Percentiles rank a stretch among this genome's conserved stretches.
These are phyloP conservation scores for Drosophila baimaii DNA, from an alignment of 1,140 invertebrate genomes.

Conservation along the genomic window DNA sequence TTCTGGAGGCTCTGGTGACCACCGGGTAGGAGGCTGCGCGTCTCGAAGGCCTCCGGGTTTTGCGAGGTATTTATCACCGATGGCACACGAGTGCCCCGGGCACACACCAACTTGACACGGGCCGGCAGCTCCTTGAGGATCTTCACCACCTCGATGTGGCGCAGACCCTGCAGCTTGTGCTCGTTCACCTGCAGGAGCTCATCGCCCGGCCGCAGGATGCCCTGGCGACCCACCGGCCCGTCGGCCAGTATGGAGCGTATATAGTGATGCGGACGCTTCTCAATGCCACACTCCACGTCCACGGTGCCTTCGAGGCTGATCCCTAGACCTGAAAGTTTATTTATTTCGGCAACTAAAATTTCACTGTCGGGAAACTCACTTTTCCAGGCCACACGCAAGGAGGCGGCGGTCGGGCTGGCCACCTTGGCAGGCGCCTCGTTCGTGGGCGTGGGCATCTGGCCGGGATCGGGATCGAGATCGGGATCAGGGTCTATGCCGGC, in stretches of 20 bases:
- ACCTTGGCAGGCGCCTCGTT: slow-evolving; percentile 47
- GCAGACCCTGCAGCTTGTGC: slow-evolving; percentile 92
- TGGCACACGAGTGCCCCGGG: slow-evolving; percentile 87
- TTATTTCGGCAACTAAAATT: slow-evolving; percentile 91
- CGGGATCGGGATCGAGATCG: slow-evolving; percentile 12
- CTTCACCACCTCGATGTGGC: slow-evolving; percentile 94
- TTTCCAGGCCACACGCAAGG: slow-evolving; percentile 87
- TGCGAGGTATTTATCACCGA: slow-evolving; percentile 90
- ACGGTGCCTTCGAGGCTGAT: slow-evolving; percentile 97
- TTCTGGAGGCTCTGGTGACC: slow-evolving; percentile 88
- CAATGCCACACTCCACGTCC: slow-evolving; percentile 92
- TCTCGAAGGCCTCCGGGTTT: slow-evolving; percentile 91
- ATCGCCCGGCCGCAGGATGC: slow-evolving; percentile 92
- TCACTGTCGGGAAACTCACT: slow-evolving; percentile 89
- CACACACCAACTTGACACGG: slow-evolving; percentile 91
- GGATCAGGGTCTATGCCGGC: slow-evolving; percentile 2
- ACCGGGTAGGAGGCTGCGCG: slow-evolving; percentile 91
- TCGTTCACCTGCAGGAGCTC: slow-evolving; percentile 96
- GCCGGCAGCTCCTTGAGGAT: slow-evolving; percentile 95
- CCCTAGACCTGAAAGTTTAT: slow-evolving; percentile 94
- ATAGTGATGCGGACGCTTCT: slow-evolving; percentile 93
- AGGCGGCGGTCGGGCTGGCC: slow-evolving; percentile 72
- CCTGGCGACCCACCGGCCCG: slow-evolving; percentile 94
- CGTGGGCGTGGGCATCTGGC: slow-evolving; percentile 54
- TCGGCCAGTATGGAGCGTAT: slow-evolving; percentile 93